Percentiles rank a stretch among this genome's conserved stretches.
Evolutionary conservation across 2,888 invertebrate genomes (phyloP).

Genomic region (Euproctis similis): DNA sequence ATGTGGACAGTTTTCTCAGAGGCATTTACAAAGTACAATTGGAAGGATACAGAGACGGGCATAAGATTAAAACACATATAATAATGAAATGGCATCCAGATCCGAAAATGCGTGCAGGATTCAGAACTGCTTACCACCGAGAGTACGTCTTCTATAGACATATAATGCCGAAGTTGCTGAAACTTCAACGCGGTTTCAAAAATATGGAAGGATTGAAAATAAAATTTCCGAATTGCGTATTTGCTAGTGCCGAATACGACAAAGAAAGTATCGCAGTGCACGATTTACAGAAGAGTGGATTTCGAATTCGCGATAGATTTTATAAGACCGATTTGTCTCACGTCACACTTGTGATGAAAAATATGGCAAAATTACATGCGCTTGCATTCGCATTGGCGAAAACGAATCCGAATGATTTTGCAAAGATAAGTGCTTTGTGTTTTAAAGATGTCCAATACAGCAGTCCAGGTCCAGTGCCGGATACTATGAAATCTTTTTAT

Average conservation of each 20-base stretch:
- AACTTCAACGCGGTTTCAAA: slow-evolving; percentile 38
- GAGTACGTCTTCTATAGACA: slow-evolving; percentile 37
- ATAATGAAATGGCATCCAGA: slow-evolving; percentile 48
- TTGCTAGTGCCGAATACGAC: slow-evolving; percentile 33
- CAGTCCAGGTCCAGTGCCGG: slow-evolving; percentile 33
- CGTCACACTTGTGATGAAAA: slow-evolving; percentile 40
- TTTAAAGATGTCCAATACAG: slow-evolving; percentile 44
- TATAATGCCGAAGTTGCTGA: slow-evolving; percentile 36
- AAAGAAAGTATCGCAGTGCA: slow-evolving; percentile 41
- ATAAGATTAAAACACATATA: slow-evolving; percentile 33
- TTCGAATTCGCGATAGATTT: slow-evolving; percentile 34
- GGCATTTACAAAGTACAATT: slow-evolving; percentile 39
- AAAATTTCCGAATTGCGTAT: slow-evolving; percentile 49
- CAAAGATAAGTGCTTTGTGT: slow-evolving; percentile 33
- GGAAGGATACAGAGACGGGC: slow-evolving; percentile 35
- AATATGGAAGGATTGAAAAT: slow-evolving; percentile 50
- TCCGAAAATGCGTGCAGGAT: slow-evolving; percentile 31
- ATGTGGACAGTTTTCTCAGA: slow-evolving; percentile 40
- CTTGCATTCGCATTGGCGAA: slow-evolving; percentile 42
- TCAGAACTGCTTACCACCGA: slow-evolving; percentile 41
- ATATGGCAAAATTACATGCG: slow-evolving; percentile 53
- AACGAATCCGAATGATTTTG: slow-evolving; percentile 32
- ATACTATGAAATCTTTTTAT: slow-evolving; percentile 39
- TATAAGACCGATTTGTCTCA: slow-evolving; percentile 35
- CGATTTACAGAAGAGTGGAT: slow-evolving; percentile 20